Evolutionary conservation across 2,113 vertebrate genomes (phyloP).

Genomic region (Cynocephalus volans): DNA sequence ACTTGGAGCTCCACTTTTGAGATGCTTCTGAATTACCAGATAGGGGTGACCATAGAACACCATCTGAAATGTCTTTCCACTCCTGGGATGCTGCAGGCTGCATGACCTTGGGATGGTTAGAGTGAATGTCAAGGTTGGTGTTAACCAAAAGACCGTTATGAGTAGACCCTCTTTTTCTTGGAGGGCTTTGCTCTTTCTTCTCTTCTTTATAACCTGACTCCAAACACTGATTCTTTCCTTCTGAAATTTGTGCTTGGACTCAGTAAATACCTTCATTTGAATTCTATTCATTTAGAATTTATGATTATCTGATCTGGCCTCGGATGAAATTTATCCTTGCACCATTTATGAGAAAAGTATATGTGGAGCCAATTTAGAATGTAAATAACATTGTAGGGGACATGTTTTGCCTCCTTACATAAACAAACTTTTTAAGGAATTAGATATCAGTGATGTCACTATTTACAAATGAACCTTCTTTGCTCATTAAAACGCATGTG

Average conservation of each 20-base stretch:
- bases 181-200: neutral
- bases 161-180: neutral
- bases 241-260: neutral
- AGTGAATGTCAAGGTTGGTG: neutral
- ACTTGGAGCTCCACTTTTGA: neutral
- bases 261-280: neutral
- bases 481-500: neutral
- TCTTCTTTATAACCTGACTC: neutral
- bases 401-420: neutral
- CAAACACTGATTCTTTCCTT: neutral
- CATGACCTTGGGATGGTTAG: no score
- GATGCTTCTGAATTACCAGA: neutral
- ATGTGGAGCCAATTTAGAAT: neutral
- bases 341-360: neutral
- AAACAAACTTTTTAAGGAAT: neutral
- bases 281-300: constrained; percentile 11
- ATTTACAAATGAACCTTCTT: neutral
- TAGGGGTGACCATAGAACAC: rapidly evolving
- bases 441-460: neutral
- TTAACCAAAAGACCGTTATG: neutral
- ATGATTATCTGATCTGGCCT: constrained; percentile 9
- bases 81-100: no score
- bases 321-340: neutral
- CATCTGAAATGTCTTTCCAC: rapidly evolving
- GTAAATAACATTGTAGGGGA: neutral